Percentiles rank a stretch among this genome's conserved stretches.
Conservation (phyloP, 2,797 vertebrate genomes). For the Cynopterus sphinx region DNA sequence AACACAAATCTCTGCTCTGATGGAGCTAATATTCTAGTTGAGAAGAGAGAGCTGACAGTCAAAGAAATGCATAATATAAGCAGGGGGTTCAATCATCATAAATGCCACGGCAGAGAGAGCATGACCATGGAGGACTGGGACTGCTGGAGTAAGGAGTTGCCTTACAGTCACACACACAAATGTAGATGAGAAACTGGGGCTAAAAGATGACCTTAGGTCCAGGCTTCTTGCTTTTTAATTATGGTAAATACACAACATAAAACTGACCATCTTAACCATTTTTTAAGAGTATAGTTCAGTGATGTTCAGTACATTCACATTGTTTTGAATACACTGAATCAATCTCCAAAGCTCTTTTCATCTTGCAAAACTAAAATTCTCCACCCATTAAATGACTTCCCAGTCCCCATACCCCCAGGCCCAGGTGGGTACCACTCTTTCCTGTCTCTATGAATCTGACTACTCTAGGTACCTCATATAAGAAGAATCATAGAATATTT, state of each 20-base stretch:
- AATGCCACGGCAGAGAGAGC: not conserved
- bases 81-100: not conserved
- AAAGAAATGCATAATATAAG: not conserved
- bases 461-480: not conserved
- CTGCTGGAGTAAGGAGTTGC: not conserved
- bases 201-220: not conserved
- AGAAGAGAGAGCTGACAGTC: not conserved
- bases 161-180: not conserved
- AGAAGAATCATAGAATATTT: not conserved
- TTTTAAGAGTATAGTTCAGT: not conserved
- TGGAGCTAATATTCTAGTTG: not conserved
- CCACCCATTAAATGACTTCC: not conserved
- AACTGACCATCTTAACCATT: not conserved
- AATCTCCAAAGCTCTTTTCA: not conserved
- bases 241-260: not conserved
- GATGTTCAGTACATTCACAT: not conserved
- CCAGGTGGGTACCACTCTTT: not conserved
- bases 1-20: not conserved
- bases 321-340: not conserved
- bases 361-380: not conserved
- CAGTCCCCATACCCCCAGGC: not conserved
- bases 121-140: not conserved
- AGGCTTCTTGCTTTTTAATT: not conserved
- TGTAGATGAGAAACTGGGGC: not conserved
- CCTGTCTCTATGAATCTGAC: not conserved